A percentile compares a stretch with the other conserved stretches of the same genome.
Conservation (phyloP, 2,113 vertebrate genomes). For the Misgurnus mizolepis region DNA sequence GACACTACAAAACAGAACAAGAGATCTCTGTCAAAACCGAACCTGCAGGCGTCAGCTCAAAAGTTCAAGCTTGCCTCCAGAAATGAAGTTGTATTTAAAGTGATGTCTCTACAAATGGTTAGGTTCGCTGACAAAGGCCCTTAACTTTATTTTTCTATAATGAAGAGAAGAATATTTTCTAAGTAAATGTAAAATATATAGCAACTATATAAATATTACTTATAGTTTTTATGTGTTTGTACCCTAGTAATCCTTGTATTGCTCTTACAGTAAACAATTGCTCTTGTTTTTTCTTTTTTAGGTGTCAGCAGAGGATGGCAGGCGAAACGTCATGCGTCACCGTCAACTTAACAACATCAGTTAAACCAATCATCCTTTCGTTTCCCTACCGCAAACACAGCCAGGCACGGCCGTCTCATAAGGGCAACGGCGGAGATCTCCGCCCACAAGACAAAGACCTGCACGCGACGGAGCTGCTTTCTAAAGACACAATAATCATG, state of each 20-base stretch:
- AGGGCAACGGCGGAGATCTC: conserved; percentile 14
- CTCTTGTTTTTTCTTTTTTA: conserved; percentile 33
- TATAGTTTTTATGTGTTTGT: neutral
- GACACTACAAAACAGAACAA: conserved; percentile 58
- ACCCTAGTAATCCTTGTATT: neutral
- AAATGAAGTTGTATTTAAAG: conserved; percentile 66
- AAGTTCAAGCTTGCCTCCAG: conserved; percentile 62
- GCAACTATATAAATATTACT: too few relatives aligned
- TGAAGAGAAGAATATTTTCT: conserved; percentile 46
- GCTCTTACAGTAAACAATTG: conserved; percentile 60
- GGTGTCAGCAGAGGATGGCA: neutral
- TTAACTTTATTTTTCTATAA: conserved; percentile 55
- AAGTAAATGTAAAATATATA: too few relatives aligned
- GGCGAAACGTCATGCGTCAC: neutral
- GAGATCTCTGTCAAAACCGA: conserved; percentile 66
- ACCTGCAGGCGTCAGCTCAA: conserved; percentile 68
- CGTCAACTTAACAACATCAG: neutral
- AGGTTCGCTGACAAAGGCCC: conserved; percentile 44
- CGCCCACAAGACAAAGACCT: conserved; percentile 31
- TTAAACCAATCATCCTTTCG: neutral
- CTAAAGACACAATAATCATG: conserved; percentile 81
- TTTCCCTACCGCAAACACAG: conserved; percentile 58
- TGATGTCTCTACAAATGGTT: conserved; percentile 61
- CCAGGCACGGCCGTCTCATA: neutral
- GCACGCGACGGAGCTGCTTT: conserved; percentile 53